Percentiles rank a stretch among this genome's conserved stretches.
These are phyloP conservation scores for Nasonia giraulti DNA, from an alignment of 1,140 invertebrate genomes.

Conservation along the genomic window DNA sequence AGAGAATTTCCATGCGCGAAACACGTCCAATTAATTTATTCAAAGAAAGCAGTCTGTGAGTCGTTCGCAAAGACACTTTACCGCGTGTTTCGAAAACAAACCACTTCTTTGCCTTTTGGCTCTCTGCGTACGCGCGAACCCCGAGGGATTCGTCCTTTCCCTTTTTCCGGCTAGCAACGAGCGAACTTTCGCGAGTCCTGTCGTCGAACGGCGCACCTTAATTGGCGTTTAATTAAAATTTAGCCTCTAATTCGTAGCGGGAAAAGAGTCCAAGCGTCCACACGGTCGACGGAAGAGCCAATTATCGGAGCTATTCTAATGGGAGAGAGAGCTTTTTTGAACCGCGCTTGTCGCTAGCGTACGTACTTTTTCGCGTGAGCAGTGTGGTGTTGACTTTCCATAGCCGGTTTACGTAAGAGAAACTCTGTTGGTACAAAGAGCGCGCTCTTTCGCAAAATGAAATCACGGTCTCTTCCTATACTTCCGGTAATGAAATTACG, in stretches of 20 bases:
- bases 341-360: too few species aligned
- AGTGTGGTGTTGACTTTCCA: too few species aligned
- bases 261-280: background rate
- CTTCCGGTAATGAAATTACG: background rate
- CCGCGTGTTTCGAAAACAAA: background rate
- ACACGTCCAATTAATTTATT: constrained; percentile 18
- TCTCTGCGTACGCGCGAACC: background rate
- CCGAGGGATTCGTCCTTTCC: background rate
- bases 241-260: constrained; percentile 6
- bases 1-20: background rate
- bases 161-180: background rate
- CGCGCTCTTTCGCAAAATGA: too few species aligned
- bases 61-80: constrained; percentile 23
- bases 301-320: constrained; percentile 18
- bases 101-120: background rate
- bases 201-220: background rate
- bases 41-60: constrained; percentile 26
- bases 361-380: background rate
- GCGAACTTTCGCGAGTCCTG: background rate
- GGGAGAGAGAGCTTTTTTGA: background rate
- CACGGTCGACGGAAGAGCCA: background rate
- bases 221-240: constrained; percentile 31
- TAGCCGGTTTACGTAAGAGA: too few species aligned
- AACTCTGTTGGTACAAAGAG: too few species aligned
- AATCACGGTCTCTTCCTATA: too few species aligned